Evolutionary conservation across 2,113 vertebrate genomes (phyloP).

Genomic region (Scalopus aquaticus): DNA sequence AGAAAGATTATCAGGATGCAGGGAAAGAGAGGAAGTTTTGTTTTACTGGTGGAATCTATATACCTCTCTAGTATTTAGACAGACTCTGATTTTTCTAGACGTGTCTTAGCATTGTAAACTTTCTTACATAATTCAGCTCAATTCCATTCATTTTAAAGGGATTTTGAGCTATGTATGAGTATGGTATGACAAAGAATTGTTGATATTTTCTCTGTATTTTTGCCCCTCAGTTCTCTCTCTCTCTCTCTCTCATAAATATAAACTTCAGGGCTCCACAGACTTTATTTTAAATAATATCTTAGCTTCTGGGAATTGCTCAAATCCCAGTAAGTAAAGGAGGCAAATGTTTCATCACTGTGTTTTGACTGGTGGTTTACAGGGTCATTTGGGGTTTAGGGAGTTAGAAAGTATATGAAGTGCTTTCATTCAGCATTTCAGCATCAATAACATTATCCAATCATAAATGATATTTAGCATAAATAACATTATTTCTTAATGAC

Average conservation of each 20-base stretch:
- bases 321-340: neutral
- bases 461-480: neutral
- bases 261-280: neutral
- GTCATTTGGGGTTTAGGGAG: neutral
- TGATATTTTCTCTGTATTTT: neutral
- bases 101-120: neutral
- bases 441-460: neutral
- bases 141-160: neutral
- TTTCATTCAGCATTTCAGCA: neutral
- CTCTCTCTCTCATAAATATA: neutral
- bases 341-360: neutral
- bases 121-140: neutral
- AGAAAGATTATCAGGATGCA: neutral
- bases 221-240: neutral
- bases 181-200: neutral
- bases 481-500: neutral
- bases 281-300: neutral
- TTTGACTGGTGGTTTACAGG: neutral
- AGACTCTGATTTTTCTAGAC: neutral
- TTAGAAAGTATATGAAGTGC: neutral
- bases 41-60: neutral
- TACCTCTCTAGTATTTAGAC: neutral
- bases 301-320: neutral
- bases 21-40: neutral
- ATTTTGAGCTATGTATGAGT: constrained; percentile 22